A percentile compares a stretch with the other conserved stretches of the same genome.
phyloP scores from a whole-genome alignment of 2,888 invertebrate genomes.

The Toxonevra muliebris region DNA sequence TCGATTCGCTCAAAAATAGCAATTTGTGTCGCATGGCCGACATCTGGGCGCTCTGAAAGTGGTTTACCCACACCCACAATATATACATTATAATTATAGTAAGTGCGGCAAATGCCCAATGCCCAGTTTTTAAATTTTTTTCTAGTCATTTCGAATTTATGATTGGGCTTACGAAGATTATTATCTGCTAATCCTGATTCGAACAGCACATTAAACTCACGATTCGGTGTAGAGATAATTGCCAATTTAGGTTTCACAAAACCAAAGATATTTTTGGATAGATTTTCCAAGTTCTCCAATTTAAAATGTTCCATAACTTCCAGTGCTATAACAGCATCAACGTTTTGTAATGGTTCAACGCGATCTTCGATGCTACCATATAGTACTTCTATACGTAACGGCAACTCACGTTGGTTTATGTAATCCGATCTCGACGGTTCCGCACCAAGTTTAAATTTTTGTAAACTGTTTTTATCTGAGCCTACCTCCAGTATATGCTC shows the following conservation, averaged over 20 bases:
- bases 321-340: slow-evolving; percentile 83
- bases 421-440: slow-evolving; percentile 56
- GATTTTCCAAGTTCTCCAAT: slow-evolving; percentile 76
- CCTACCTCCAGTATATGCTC: slow-evolving; percentile 72
- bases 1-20: slow-evolving; percentile 74
- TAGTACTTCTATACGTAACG: slow-evolving; percentile 68
- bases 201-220: slow-evolving; percentile 88
- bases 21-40: slow-evolving; percentile 85
- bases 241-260: slow-evolving; percentile 81
- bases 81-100: slow-evolving; percentile 79
- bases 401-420: slow-evolving; percentile 49
- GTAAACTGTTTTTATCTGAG: slow-evolving; percentile 54
- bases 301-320: slow-evolving; percentile 92
- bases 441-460: slow-evolving; percentile 41
- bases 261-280: slow-evolving; percentile 83
- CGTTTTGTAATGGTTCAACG: slow-evolving; percentile 73
- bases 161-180: slow-evolving; percentile 84
- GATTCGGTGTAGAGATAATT: slow-evolving; percentile 90
- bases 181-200: slow-evolving; percentile 59
- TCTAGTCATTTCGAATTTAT: slow-evolving; percentile 94
- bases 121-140: slow-evolving; percentile 87
- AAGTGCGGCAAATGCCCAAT: slow-evolving; percentile 72
- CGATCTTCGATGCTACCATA: slow-evolving; percentile 80
- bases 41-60: slow-evolving; percentile 72
- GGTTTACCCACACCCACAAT: slow-evolving; percentile 81